Evolutionary conservation across 2,888 invertebrate species (phyloP).

Genomic region (Acrocera orbiculus): DNA sequence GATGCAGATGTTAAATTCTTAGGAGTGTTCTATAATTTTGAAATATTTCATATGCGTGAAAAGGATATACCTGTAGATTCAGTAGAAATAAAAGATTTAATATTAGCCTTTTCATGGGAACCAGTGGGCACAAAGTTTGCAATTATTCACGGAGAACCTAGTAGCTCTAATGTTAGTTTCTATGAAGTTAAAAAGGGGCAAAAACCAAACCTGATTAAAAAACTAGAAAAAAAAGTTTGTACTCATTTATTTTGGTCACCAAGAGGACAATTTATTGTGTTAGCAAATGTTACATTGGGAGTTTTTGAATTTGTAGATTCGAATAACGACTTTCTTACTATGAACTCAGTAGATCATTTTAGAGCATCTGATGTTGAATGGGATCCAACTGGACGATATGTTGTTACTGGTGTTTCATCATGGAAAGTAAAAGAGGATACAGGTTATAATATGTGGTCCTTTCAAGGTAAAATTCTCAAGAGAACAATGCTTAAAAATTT

Average conservation of each 20-base stretch:
- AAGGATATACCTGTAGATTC: constrained; percentile 96
- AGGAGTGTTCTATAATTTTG: constrained; percentile 96
- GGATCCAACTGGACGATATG: constrained; percentile 98
- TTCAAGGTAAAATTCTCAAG: constrained; percentile 63
- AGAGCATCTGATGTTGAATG: constrained; percentile 90
- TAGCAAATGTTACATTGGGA: constrained; percentile 79
- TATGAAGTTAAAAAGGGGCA: constrained; percentile 84
- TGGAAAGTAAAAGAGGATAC: constrained; percentile 89
- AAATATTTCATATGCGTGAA: constrained; percentile 96
- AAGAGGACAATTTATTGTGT: constrained; percentile 82
- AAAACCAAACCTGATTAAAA: constrained; percentile 72
- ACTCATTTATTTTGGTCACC: constrained; percentile 95
- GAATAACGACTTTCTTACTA: constrained; percentile 81
- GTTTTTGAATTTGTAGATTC: constrained; percentile 91
- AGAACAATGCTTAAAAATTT: constrained; percentile 82
- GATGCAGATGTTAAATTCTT: constrained; percentile 84
- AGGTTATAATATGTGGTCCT: constrained; percentile 95
- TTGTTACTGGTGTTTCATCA: constrained; percentile 84
- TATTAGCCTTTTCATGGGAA: constrained; percentile 96
- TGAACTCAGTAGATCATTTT: constrained; percentile 87
- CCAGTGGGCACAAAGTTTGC: constrained; percentile 92
- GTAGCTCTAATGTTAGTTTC: constrained; percentile 70
- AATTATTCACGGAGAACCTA: constrained; percentile 83
- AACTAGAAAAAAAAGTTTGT: constrained; percentile 72
- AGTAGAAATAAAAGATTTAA: constrained; percentile 84